Base-by-base conservation (phyloP, 2,888 invertebrate genomes). In the Imbricaverruca yamaguchii region DNA sequence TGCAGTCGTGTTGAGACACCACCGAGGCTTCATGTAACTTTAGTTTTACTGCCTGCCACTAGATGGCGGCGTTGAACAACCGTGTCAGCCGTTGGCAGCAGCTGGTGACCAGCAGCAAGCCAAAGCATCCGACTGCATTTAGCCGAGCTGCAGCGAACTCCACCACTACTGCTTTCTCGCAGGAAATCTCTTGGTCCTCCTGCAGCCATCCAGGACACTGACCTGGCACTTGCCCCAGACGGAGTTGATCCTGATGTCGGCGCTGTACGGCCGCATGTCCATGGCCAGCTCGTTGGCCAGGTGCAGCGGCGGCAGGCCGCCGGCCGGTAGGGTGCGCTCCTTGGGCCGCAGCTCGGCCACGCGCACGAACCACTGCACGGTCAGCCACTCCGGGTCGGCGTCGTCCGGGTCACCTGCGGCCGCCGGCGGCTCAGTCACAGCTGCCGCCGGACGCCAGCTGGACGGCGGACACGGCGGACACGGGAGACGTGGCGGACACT, bases 151-250 rank as follows among this genome's bases (percentile, higher is more conserved):
- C 39, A 39, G 39, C 39, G 4, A 39, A 39, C 39, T 39, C 39
- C 39, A 39, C 39, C 39, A 39, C 39, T 39, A 39, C 39, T 39
- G 1, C 39, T 4, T 39, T 39, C 39, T 39, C 39, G 39, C 39
- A 39, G 39, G 39, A 39, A 1, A 39, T 39, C 39, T 39, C 4
- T 39, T 39, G 39, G 39, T 39, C 39, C 39, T 4, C 39, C 39
- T 39, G 4, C 39, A 39, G 39, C 39, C 4, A 39, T 39, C 39
- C 39, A 39, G 25, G 10, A 12, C 23, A 25, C 69, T 74, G 15
- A 74, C 74, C 74, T 74, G 53, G 55, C 74, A 74, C n/a, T 74
- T 53, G 18, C 53, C 74, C 74, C 74, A 74, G 53, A 74, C 74
- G 21, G 74, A 10, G 55, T 18, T 74, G 74, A 74, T 18, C 53